phyloP scores from a whole-genome alignment of 2,888 invertebrate genomes.

The Eupeodes latifasciatus region DNA sequence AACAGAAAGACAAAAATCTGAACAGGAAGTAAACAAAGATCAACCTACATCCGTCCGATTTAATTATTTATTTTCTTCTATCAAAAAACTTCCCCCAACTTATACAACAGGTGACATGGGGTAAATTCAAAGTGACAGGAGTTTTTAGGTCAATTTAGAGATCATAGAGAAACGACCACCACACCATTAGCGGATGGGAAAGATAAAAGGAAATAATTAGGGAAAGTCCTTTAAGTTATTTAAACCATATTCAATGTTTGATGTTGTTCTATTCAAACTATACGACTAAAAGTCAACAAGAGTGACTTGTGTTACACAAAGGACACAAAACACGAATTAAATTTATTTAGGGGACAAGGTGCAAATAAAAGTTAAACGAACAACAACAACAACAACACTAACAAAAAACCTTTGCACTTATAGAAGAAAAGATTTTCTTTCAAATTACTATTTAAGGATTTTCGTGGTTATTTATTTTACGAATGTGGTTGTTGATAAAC shows the following conservation, averaged over 20 bases:
- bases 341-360: slow-evolving; percentile 31
- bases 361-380: slow-evolving; percentile 1
- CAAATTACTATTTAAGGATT: slow-evolving; percentile 17
- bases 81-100: slow-evolving; percentile 2
- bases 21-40: slow-evolving; percentile 6
- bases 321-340: neutral
- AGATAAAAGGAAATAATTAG: slow-evolving; percentile 28
- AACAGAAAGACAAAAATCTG: neutral
- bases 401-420: neutral
- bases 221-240: slow-evolving; percentile 23
- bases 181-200: neutral
- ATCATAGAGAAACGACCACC: neutral
- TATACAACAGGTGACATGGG: slow-evolving; percentile 15
- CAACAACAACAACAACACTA: neutral
- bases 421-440: neutral
- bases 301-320: slow-evolving; percentile 11
- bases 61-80: slow-evolving; percentile 22
- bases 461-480: slow-evolving; percentile 32
- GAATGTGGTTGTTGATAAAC: slow-evolving; percentile 1
- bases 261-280: neutral
- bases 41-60: slow-evolving; percentile 4
- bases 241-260: slow-evolving; percentile 18
- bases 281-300: slow-evolving; percentile 9
- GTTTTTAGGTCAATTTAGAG: slow-evolving; percentile 25
- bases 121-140: slow-evolving; percentile 6